Percentiles rank a stretch among this genome's conserved stretches.
phyloP scores from a whole-genome alignment of 2,797 vertebrate genomes.

The Lagocephalus sceleratus region DNA sequence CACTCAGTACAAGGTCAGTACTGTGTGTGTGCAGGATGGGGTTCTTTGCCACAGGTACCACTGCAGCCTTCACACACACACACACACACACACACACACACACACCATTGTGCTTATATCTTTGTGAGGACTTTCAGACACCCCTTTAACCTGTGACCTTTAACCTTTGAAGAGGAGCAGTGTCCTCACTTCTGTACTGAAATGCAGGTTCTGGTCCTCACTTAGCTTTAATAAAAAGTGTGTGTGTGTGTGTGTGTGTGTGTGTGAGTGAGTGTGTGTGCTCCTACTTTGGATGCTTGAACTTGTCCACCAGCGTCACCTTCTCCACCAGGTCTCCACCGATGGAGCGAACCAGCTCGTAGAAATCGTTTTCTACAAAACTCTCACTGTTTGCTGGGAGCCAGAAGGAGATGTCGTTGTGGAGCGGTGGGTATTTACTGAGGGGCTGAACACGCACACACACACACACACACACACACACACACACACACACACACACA shows the following conservation, averaged over 20 bases:
- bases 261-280: constrained; percentile 5
- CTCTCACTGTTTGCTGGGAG: constrained; percentile 68
- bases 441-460: constrained; percentile 71
- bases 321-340: constrained; percentile 92
- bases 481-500: constrained; percentile 7
- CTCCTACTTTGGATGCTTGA: constrained; percentile 86
- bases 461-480: constrained; percentile 3
- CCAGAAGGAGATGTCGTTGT: constrained; percentile 98
- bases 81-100: too few relatives aligned
- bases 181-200: too few relatives aligned
- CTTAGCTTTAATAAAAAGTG: background rate
- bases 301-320: constrained; percentile 86
- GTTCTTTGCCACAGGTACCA: too few relatives aligned
- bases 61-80: too few relatives aligned
- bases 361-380: constrained; percentile 89
- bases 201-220: too few relatives aligned
- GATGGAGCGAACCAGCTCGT: constrained; percentile 86
- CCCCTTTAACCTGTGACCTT: too few relatives aligned
- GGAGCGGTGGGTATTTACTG: constrained; percentile 87
- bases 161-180: too few relatives aligned
- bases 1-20: constrained; percentile 5
- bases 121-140: too few relatives aligned
- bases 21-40: too few relatives aligned
- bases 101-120: too few relatives aligned
- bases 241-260: constrained; percentile 16